These are phyloP conservation scores for Calyptommatus sinebrachiatus DNA, from an alignment of 2,113 vertebrate genomes.

Conservation along the genomic window DNA sequence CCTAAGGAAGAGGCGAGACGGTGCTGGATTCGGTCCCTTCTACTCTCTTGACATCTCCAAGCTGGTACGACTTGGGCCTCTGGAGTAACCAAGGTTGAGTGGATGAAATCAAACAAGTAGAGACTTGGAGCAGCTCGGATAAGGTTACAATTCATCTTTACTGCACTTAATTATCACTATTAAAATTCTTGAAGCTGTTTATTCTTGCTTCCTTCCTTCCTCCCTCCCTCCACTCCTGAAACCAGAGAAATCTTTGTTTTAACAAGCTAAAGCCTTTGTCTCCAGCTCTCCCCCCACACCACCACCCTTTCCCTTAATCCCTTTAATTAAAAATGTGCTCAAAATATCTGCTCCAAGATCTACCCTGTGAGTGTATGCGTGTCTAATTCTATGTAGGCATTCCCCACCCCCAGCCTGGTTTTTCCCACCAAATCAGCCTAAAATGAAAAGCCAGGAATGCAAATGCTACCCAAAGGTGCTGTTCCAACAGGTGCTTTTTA, in stretches of 20 bases:
- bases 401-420: not conserved
- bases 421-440: constrained; percentile 48
- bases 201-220: constrained; percentile 80
- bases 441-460: not conserved
- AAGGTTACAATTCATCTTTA: constrained; percentile 81
- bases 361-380: constrained; percentile 27
- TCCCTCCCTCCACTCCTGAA: constrained; percentile 70
- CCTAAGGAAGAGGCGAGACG: too few species aligned
- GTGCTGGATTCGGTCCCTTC: not conserved
- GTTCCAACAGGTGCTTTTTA: too few species aligned
- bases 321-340: constrained; percentile 72
- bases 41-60: constrained; percentile 38
- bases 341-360: constrained; percentile 71
- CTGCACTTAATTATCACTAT: constrained; percentile 85
- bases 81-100: constrained; percentile 67
- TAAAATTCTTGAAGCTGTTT: constrained; percentile 88
- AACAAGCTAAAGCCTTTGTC: constrained; percentile 75
- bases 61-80: constrained; percentile 59
- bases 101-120: constrained; percentile 79
- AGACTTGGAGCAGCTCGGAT: constrained; percentile 76
- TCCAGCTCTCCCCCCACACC: not conserved
- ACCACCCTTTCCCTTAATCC: constrained; percentile 47
- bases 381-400: not conserved
- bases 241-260: constrained; percentile 78
- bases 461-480: not conserved